Percentiles rank a stretch among this genome's conserved stretches.
These are phyloP conservation scores for Toxotes jaculatrix DNA, from an alignment of 2,113 vertebrate genomes.

Conservation along the genomic window DNA sequence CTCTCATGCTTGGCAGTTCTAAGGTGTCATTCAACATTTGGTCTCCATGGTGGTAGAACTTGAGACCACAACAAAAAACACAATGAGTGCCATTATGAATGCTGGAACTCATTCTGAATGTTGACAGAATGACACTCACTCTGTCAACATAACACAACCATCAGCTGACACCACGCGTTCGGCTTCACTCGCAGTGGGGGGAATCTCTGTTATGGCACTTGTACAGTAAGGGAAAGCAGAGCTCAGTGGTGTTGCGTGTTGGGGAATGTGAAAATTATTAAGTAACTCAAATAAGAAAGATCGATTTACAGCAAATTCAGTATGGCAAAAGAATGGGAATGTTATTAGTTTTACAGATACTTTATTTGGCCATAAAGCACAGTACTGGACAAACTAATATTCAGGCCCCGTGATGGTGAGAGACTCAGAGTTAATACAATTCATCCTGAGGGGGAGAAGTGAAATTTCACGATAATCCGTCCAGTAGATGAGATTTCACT, in stretches of 20 bases:
- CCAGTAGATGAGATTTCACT: too few species aligned
- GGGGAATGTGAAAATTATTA: too few species aligned
- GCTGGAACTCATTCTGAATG: too few species aligned
- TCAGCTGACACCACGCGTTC: background rate
- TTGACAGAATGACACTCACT: too few species aligned
- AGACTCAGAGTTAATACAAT: too few species aligned
- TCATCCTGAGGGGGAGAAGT: too few species aligned
- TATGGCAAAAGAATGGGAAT: too few species aligned
- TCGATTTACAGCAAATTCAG: too few species aligned
- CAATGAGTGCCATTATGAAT: conserved; percentile 15
- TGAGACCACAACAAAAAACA: conserved; percentile 39
- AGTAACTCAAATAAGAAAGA: too few species aligned
- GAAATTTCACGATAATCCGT: too few species aligned
- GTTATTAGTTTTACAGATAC: background rate
- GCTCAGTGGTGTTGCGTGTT: background rate
- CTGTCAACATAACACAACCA: background rate
- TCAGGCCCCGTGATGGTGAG: too few species aligned
- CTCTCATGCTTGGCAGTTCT: background rate
- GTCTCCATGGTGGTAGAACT: conserved; percentile 12
- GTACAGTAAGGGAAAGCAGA: background rate
- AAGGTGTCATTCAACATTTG: background rate
- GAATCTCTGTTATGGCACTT: background rate
- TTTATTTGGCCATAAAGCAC: background rate
- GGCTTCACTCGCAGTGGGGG: background rate
- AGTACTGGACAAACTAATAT: background rate